A percentile compares a stretch with the other conserved stretches of the same genome.
Conservation (phyloP, 2,113 vertebrate species). For the Butastur rufipennis region DNA sequence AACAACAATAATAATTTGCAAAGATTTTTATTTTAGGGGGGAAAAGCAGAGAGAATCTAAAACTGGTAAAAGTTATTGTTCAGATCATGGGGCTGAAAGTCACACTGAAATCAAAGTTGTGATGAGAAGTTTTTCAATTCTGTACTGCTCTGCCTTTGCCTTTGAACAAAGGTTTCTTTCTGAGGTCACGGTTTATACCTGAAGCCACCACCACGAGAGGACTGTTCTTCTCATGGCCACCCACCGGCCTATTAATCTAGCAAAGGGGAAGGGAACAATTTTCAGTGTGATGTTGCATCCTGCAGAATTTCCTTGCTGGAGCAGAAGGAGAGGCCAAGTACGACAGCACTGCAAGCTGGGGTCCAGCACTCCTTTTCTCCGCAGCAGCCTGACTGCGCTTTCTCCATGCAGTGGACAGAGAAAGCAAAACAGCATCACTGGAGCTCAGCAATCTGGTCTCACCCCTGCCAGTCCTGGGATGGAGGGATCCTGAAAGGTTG, state of each 20-base stretch:
- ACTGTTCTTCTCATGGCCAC: neutral
- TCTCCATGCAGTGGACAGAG: neutral
- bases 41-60: neutral
- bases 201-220: neutral
- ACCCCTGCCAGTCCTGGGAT: neutral
- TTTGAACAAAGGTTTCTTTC: neutral
- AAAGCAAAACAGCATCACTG: neutral
- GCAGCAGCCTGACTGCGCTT: neutral
- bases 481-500: neutral
- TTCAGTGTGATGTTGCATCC: neutral
- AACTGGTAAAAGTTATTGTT: neutral
- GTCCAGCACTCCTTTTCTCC: neutral
- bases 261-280: neutral
- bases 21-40: slow-evolving; percentile 9
- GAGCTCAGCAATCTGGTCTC: neutral
- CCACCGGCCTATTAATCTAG: neutral
- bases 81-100: neutral
- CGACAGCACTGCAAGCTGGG: neutral
- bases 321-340: neutral
- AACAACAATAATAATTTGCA: neutral
- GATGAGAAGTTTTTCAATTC: neutral
- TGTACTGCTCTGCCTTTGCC: neutral
- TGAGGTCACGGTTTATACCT: neutral
- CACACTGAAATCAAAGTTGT: neutral
- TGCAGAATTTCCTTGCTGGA: neutral